Base-by-base conservation (phyloP, 2,888 invertebrate species). In the Hedychridium roseum region DNA sequence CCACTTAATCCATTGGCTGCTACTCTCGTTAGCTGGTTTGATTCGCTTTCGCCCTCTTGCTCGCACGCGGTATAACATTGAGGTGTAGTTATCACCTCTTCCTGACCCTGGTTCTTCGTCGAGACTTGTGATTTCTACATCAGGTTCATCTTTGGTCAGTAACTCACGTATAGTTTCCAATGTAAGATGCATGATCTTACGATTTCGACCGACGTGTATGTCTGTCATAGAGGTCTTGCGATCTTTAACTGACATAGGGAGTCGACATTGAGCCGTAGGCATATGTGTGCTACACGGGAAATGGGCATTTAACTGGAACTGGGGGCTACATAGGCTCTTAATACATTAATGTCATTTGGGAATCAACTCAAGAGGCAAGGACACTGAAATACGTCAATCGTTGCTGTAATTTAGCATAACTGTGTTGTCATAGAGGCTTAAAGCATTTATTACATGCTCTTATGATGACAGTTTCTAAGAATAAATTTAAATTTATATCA, bases 51-150 rank as follows among this genome's bases (percentile, higher is more conserved):
- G 74, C 2, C 89, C 89, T 59, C 82, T 84, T 2, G 88, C 76
- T 1, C 82, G 80, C 44, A 88, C 82, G 9, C 89, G 82, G 74
- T 88, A 89, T 4, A 89, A 80, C 82, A 87, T 86, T 5, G 89
- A 88, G 0, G 88, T 89, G 68, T 89, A 89, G 74, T 89, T 89
- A 67, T 89, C 89, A 0, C 89, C 89, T 40, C 88, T 81, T 46
- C 86, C 88, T 0, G 89, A 86, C n/a, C 88, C 89, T 2, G 84
- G 86, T 11, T 86, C 84, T 50, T 87, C 85, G 84, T 89, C 68
- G 16, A 77, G 42, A 38, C 55, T 66, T 2, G 42, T 51, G 3
- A 78, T 70, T 36, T 72, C 69, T 14, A 78, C 74, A 2, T 70
- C 65, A 1, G 68, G 61, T 34, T 77, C 76, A 15, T 78, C 71